Evolutionary conservation across 2,888 invertebrate genomes (phyloP).

Genomic region (Diarsia mendica): DNA sequence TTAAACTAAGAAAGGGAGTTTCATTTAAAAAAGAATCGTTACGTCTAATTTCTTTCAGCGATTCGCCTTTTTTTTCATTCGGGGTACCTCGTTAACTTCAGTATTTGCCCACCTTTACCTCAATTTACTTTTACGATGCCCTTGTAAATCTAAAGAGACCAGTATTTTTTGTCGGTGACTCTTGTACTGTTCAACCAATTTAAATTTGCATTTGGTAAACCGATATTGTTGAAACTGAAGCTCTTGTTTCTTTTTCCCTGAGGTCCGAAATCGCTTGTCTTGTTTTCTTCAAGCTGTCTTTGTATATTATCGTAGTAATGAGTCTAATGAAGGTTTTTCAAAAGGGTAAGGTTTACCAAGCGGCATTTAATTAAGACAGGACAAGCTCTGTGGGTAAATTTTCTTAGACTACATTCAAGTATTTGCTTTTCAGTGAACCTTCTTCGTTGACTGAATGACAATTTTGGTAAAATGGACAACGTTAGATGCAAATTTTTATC

Average conservation of each 20-base stretch:
- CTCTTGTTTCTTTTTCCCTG: constrained; percentile 49
- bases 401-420: constrained; percentile 64
- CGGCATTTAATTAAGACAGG: constrained; percentile 83
- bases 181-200: constrained; percentile 66
- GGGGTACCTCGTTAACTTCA: constrained; percentile 74
- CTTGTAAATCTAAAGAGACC: constrained; percentile 80
- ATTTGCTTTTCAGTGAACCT: constrained; percentile 35
- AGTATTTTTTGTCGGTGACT: constrained; percentile 78
- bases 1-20: constrained; percentile 38
- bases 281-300: constrained; percentile 47
- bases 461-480: constrained; percentile 16
- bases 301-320: constrained; percentile 75
- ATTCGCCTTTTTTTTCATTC: constrained; percentile 64
- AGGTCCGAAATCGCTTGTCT: constrained; percentile 58
- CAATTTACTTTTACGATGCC: constrained; percentile 85
- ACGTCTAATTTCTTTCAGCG: constrained; percentile 71
- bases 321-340: constrained; percentile 84
- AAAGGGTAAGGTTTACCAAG: constrained; percentile 80
- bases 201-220: constrained; percentile 51
- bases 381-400: constrained; percentile 67
- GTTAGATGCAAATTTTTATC: background rate
- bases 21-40: constrained; percentile 70
- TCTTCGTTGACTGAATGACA: constrained; percentile 22
- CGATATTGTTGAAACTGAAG: constrained; percentile 21
- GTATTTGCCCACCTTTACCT: constrained; percentile 82